Evolutionary conservation across 2,797 vertebrate genomes (phyloP).

Genomic region (Sebastes hopkinsi): DNA sequence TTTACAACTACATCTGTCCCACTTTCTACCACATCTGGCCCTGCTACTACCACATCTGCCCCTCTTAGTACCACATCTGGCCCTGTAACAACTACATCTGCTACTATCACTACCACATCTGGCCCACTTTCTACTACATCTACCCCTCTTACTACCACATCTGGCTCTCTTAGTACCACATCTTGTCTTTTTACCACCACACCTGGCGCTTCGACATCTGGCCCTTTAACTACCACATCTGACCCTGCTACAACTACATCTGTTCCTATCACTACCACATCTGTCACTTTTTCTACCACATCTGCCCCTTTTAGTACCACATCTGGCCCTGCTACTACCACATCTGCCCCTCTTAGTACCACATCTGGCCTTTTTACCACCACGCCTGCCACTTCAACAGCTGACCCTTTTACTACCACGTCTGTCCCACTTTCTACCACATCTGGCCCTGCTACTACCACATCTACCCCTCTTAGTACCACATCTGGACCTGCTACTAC

Average conservation of each 20-base stretch:
- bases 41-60: neutral
- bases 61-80: neutral
- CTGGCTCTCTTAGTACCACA: too few relatives aligned
- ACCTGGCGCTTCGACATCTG: neutral
- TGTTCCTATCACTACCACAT: neutral
- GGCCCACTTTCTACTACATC: too few relatives aligned
- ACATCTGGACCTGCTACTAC: neutral
- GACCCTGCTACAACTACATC: neutral
- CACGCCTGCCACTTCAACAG: neutral
- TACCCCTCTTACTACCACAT: neutral
- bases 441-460: too few relatives aligned
- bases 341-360: accelerated
- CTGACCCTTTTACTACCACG: too few relatives aligned
- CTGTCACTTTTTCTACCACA: neutral
- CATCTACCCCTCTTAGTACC: too few relatives aligned
- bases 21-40: neutral
- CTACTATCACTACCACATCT: neutral
- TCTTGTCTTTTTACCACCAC: too few relatives aligned
- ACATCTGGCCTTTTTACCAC: too few relatives aligned
- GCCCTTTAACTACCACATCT: neutral
- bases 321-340: neutral
- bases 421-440: too few relatives aligned
- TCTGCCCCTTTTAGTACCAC: neutral
- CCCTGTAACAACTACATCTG: too few relatives aligned
- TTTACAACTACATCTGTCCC: neutral